Base-by-base conservation (phyloP, 2,113 vertebrate species). In the Rhizomys pruinosus region DNA sequence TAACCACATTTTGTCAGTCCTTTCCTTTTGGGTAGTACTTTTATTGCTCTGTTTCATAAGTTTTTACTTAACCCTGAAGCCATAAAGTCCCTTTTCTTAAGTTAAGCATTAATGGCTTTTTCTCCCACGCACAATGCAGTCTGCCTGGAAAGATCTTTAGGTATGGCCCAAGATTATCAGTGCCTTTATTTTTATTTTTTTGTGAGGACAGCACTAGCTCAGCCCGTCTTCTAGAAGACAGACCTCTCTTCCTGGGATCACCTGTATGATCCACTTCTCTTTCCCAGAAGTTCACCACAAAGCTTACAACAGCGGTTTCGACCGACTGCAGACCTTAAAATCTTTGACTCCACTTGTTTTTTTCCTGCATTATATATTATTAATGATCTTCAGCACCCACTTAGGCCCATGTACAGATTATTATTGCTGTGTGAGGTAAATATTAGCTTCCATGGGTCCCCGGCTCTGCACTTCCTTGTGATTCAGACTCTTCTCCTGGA, bases 271-370 rank as follows among this genome's bases (percentile, higher is more conserved):
- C 1, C 12, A 87, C 64, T 72, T 52, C 29, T 9, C 25, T 5
- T 13, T 68, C 39, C 71, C 55, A 9, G 61, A 44, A 44, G 6
- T 47, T 88, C 82, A 86, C 32, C 66, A 32, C 71, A 68, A 7
- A 78, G 20, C 37, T 74, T 84, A 34, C 23, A 91, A 84, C 86
- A 80, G 78, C 8, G 76, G 37, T 69, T 44, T 57, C 78, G 16
- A 91, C 25, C 86, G 86, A 55, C 76, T 11, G 73, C 71, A 29
- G 11, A 71, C 52, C 84, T 71, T 63, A 69, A 87, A 95, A 59
- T 69, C 92, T 71, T 87, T 91, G 72, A 66, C 79, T 44, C 20
- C 37, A 78, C 13, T 87, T 68, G 64, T 61, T 84, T 7, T 85
- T 81, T 85, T 69, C 29, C 19, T 20, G 63, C 27, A 1, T 66